Base-by-base conservation (phyloP, 2,888 invertebrate species). In the Drosophila ustulata region DNA sequence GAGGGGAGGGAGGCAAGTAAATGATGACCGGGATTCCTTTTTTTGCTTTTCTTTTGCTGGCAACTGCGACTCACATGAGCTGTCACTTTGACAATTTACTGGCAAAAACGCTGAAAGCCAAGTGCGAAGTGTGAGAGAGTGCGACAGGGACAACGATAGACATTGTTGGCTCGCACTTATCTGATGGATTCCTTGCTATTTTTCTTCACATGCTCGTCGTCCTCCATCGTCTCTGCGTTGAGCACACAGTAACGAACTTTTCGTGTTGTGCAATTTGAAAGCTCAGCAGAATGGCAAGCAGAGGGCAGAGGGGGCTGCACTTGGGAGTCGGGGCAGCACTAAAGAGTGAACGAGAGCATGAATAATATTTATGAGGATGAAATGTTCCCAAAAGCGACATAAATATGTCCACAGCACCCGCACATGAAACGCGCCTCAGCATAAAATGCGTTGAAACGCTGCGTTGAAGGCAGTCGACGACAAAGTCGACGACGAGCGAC, bases 311-410 rank as follows among this genome's bases (percentile, higher is more conserved):
- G 34, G 39, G 46, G 11, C 3, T 56, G 53, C 39, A 49, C 28
- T 45, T 43, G 41, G 53, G 25, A 26, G 32, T 50, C 55, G 39
- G 52, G 59, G 49, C 18, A 62, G 66, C 74, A 56, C 81, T 68
- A 64, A 79, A 79, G 88, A 88, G 82, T 66, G 76, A 76, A 81
- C 71, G 80, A 74, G 84, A 75, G 67, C 76, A 91, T 91, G 90
- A 90, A 90, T 86, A 90, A 90, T 91, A 90, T 90, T 90, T 91
- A 91, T 91, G 91, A 88, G 90, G 75, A 90, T 90, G 91, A 90
- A 91, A 91, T 90, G 91, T 89, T 91, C 90, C 90, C 90, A 91
- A 84, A 89, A 88, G 90, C 88, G 90, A 89, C 90, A 91, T 90
- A 90, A 90, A 90, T 90, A 91, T 91, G 91, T 91, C 91, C 87